Evolutionary conservation across 2,888 invertebrate genomes (phyloP), one percentile per base, ranked within the genome.

Genomic region (Drosophila multiciliata): DNA sequence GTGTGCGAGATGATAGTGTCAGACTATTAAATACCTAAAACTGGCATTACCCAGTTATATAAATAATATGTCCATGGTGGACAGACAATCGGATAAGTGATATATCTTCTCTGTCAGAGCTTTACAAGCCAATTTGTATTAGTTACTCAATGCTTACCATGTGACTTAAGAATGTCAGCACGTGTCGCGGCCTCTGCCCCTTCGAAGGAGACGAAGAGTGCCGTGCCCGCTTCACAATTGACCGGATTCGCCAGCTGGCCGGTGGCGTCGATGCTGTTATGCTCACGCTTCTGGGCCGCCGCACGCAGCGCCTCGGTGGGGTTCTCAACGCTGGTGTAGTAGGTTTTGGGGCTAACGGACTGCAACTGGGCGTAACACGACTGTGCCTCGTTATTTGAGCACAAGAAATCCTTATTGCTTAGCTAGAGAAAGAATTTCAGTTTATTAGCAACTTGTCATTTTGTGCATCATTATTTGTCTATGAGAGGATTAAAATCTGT

Each of bases 291-390:
- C 9, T 93, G 93, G 0, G 94, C 93, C 8, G 95, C 83, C 35
- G 94, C 92, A 76, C 94, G 94, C 42, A 96, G 83, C 0, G 94
- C 94, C 1, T 93, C 92, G 15, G 95, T 70, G 0, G 96, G 94
- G 69, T 94, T 94, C 52, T 95, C 94, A 0, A 96, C 96, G 26
- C 94, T 94, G 11, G 96, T 94, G 60, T 95, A 92, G 89, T 96
- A 96, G 1, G 94, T 92, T 29, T 92, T 92, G 9, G 91, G 90
- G 64, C 90, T 83, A 3, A 93, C 86, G 45, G 91, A 88, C 45
- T 92, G 92, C 65, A 94, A 84, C 61, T 93, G 89, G 11, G 91
- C 87, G 78, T 93, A 94, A 70, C 93, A 93, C 7, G 92, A 91
- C 53, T 92, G 88, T 17, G 93, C 91, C 45, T 76, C 71, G 3